phyloP scores from a whole-genome alignment of 2,797 vertebrate genomes.

The Meriones psammophilus region DNA sequence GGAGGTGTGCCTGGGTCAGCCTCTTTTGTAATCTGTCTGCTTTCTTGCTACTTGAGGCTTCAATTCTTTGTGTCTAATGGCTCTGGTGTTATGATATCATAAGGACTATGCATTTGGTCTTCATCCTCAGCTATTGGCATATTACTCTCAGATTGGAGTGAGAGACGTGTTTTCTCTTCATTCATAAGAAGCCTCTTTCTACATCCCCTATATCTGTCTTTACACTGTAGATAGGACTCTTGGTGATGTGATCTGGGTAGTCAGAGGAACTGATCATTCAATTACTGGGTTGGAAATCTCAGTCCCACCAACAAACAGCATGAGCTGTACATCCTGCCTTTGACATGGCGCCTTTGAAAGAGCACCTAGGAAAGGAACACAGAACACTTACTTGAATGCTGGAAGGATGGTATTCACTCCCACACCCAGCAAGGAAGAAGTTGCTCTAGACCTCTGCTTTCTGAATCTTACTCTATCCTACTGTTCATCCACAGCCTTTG shows the following conservation, averaged over 20 bases:
- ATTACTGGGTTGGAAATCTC: neutral
- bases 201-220: neutral
- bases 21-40: neutral
- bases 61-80: neutral
- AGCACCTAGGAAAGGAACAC: neutral
- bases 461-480: neutral
- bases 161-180: neutral
- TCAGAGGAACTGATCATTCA: neutral
- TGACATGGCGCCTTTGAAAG: neutral
- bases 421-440: neutral
- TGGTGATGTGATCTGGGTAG: neutral
- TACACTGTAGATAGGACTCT: neutral
- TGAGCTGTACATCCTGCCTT: neutral
- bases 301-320: neutral
- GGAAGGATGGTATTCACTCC: neutral
- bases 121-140: neutral
- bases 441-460: neutral
- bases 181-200: neutral
- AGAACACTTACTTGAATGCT: neutral
- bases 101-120: neutral
- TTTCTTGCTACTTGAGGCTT: constrained; percentile 3
- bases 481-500: neutral
- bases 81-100: neutral
- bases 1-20: neutral
- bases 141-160: neutral